Evolutionary conservation across 2,888 invertebrate genomes (phyloP).

Genomic region (Dorcus parallelipipedus): DNA sequence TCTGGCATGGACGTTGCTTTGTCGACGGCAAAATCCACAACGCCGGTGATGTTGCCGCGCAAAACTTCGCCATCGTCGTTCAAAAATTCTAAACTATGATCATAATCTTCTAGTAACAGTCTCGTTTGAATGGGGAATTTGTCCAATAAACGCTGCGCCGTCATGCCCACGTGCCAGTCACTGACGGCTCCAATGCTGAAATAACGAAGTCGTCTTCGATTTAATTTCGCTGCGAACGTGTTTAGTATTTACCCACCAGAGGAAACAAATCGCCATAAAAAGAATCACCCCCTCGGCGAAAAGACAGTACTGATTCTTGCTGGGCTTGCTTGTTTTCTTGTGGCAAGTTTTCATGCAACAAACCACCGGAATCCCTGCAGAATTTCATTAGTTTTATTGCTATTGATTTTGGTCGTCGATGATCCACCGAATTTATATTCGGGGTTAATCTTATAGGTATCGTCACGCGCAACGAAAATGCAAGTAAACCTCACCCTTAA

Average conservation of each 20-base stretch:
- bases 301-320: conserved; percentile 4
- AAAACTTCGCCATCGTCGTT: not conserved
- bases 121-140: not conserved
- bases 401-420: too few species aligned
- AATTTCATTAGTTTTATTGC: too few species aligned
- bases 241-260: conserved; percentile 3
- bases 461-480: too few species aligned
- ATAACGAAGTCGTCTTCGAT: not conserved
- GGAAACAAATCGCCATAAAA: conserved; percentile 1
- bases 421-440: too few species aligned
- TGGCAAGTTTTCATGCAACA: conserved; percentile 7
- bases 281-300: conserved; percentile 2
- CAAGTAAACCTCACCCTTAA: too few species aligned
- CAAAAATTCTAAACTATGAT: not conserved
- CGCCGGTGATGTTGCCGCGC: not conserved
- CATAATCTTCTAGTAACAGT: not conserved
- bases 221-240: not conserved
- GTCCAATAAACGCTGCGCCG: conserved; percentile 1
- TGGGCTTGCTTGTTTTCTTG: conserved; percentile 7
- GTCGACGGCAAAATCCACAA: not conserved
- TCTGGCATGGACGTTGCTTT: not conserved
- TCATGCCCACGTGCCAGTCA: conserved; percentile 6
- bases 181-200: conserved; percentile 9
- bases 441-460: too few species aligned
- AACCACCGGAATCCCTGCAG: conserved; percentile 9